Base-by-base conservation (phyloP, 2,888 invertebrate genomes). In the Halocaridina rubra region DNA sequence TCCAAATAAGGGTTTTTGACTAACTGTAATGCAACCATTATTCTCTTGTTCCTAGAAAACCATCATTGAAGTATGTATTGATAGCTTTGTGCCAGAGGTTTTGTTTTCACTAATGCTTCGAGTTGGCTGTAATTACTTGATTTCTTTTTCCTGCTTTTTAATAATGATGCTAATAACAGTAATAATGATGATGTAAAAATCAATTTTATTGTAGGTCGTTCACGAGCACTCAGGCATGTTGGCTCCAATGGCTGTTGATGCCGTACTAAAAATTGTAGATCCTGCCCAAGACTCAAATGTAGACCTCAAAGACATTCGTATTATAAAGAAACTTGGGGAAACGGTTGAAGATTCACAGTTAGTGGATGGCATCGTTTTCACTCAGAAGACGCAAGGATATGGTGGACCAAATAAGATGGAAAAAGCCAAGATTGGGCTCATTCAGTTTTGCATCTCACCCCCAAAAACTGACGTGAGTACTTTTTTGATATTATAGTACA, bases 381-480 rank as follows among this genome's bases (percentile, higher is more conserved):
- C 97, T 13, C 97, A 97, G 90, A 95, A 95, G 90, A 94, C 96
- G 0, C 94, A 96, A 78, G 97, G 98, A 90, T 80, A 84, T 74
- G 97, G 96, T 90, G 98, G 98, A 0, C 98, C 98, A 0, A 96
- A 95, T 90, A 94, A 95, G 89, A 93, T 99, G 85, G 99, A 99
- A 91, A 99, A 99, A 91, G 99, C 98, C 5, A 99, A 98, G 92
- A 97, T 99, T 91, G 99, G 96, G 85, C 94, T 99, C 19, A 99
- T 99, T 89, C 99, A 99, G 91, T 99, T 99, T 92, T 99, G 99
- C 91, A 97, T 99, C 91, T 99, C 99, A 16, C 97, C 99, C 78
- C 99, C 99, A 7, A 99, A 99, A 92, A 99, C 99, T 81, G 99
- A 99, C 92, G 96, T 96, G 91, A 93, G 94, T 92, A n/a, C n/a